phyloP scores from a whole-genome alignment of 2,888 invertebrate species.

The Drosophila neonasuta region DNA sequence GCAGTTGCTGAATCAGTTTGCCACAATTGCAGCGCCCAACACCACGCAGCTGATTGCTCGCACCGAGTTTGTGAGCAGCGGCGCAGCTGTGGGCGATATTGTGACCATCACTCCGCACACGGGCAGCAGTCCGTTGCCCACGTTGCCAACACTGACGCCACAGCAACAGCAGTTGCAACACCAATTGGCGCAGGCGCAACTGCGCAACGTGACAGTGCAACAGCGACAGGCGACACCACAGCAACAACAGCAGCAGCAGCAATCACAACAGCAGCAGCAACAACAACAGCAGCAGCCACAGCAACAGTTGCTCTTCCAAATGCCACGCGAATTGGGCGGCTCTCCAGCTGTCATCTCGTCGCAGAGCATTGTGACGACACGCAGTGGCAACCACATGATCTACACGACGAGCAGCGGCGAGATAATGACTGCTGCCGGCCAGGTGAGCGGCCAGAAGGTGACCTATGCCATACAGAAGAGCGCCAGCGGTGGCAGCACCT shows the following conservation, averaged over 20 bases:
- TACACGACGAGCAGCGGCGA: constrained; percentile 78
- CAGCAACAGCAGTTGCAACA: constrained; percentile 73
- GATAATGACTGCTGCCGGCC: constrained; percentile 58
- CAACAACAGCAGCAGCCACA: constrained; percentile 45
- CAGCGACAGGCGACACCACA: constrained; percentile 68
- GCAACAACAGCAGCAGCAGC: constrained; percentile 51
- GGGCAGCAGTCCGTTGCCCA: constrained; percentile 60
- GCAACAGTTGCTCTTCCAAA: constrained; percentile 73
- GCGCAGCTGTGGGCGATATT: constrained; percentile 64
- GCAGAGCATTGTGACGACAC: constrained; percentile 56
- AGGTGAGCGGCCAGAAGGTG: constrained; percentile 75
- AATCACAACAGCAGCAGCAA: constrained; percentile 58
- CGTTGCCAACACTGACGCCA: constrained; percentile 62
- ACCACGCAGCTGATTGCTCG: constrained; percentile 62
- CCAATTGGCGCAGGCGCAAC: constrained; percentile 71
- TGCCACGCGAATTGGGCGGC: constrained; percentile 74
- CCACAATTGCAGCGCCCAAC: constrained; percentile 34
- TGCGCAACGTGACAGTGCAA: constrained; percentile 75
- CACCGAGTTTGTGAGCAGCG: constrained; percentile 53
- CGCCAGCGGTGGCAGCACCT: constrained; percentile 51
- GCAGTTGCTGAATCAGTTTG: constrained; percentile 58
- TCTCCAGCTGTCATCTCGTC: constrained; percentile 56
- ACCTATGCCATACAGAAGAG: constrained; percentile 73
- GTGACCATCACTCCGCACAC: constrained; percentile 65
- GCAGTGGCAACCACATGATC: constrained; percentile 79